A percentile compares a stretch with the other conserved stretches of the same genome.
Conservation (phyloP, 2,113 vertebrate species). For the Mastomys natalensis region DNA sequence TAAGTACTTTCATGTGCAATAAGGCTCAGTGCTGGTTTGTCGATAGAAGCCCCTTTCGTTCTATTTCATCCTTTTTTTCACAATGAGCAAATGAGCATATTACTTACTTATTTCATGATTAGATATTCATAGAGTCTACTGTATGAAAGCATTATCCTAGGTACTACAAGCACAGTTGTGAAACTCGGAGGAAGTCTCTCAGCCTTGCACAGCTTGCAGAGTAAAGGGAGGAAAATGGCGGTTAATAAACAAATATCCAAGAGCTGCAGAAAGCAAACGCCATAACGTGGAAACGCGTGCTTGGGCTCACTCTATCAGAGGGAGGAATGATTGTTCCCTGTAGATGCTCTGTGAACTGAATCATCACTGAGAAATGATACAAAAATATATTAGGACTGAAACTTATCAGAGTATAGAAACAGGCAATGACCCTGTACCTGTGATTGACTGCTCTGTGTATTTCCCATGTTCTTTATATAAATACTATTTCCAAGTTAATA, state of each 20-base stretch:
- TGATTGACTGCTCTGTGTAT: neutral
- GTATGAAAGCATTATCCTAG: neutral
- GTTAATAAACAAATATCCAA: slow-evolving; percentile 30
- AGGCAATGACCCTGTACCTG: neutral
- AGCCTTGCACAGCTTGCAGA: neutral
- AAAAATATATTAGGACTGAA: neutral
- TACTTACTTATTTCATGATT: neutral
- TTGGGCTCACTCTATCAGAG: neutral
- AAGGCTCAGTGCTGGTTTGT: slow-evolving; percentile 2
- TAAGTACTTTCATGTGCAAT: neutral
- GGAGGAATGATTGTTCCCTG: neutral
- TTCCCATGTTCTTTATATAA: neutral
- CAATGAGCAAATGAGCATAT: slow-evolving; percentile 1
- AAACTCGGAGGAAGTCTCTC: neutral
- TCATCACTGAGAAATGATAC: slow-evolving; percentile 5
- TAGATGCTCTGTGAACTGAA: neutral
- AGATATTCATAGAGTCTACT: neutral
- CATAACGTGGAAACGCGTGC: neutral
- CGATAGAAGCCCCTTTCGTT: neutral
- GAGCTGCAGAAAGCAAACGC: neutral
- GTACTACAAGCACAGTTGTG: neutral
- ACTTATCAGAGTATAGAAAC: neutral
- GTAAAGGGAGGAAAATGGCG: neutral
- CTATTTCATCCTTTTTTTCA: neutral
- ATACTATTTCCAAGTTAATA: neutral